These are phyloP conservation scores for Eriosoma lanigerum DNA, from an alignment of 1,140 invertebrate genomes.

Conservation along the genomic window DNA sequence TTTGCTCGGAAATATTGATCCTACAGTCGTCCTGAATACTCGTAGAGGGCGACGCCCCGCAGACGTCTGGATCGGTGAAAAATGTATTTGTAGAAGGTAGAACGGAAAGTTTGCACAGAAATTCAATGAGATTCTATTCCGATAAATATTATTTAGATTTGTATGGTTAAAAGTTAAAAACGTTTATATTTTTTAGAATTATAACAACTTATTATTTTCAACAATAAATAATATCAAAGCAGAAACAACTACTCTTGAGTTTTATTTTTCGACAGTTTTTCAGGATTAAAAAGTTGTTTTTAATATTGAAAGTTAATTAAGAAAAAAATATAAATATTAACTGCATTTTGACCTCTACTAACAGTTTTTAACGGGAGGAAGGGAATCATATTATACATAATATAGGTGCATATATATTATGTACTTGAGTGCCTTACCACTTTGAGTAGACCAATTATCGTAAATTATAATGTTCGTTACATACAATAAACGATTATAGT, in stretches of 20 bases:
- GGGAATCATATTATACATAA: background rate
- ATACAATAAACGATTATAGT: slow-evolving; percentile 39
- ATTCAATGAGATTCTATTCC: background rate
- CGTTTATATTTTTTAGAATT: too few species aligned
- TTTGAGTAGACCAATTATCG: slow-evolving; percentile 21
- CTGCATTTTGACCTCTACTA: background rate
- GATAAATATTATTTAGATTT: too few species aligned
- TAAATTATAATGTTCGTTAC: background rate
- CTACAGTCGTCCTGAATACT: slow-evolving; percentile 30
- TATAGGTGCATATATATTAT: background rate
- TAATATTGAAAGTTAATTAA: too few species aligned
- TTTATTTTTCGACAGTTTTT: too few species aligned
- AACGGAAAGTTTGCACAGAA: background rate
- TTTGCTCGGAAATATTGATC: slow-evolving; percentile 50
- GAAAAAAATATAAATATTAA: background rate
- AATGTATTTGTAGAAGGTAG: slow-evolving; percentile 11
- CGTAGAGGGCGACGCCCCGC: slow-evolving; percentile 39
- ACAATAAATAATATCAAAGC: background rate
- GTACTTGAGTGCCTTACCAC: background rate
- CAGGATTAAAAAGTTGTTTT: too few species aligned
- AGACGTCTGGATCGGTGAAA: slow-evolving; percentile 35
- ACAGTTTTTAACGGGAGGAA: background rate
- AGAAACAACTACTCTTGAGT: background rate
- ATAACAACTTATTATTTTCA: too few species aligned
- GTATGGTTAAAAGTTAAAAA: too few species aligned